Conservation (phyloP, 2,113 vertebrate species). For the Brachypteracias leptosomus region DNA sequence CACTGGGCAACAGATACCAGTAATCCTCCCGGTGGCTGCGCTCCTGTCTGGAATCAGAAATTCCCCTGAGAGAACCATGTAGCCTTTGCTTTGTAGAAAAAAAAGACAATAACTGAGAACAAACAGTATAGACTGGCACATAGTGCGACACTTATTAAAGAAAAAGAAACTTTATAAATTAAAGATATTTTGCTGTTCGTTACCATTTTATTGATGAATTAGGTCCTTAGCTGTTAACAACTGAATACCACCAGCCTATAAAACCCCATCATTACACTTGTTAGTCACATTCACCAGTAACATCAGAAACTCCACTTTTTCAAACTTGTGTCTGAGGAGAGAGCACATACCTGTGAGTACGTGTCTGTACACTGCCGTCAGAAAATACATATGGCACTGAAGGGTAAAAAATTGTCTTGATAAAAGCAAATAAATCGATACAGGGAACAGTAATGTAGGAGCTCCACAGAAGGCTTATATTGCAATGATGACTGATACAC, state of each 20-base stretch:
- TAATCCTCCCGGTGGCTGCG: not conserved
- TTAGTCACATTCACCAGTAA: not conserved
- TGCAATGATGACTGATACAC: not conserved
- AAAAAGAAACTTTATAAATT: not conserved
- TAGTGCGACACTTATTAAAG: not conserved
- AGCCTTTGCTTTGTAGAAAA: not conserved
- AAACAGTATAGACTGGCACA: not conserved
- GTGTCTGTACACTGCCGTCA: not conserved
- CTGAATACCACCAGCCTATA: not conserved
- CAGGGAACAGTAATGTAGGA: not conserved
- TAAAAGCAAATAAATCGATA: not conserved
- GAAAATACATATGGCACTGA: not conserved
- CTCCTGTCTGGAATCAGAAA: not conserved
- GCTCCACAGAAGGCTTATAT: not conserved
- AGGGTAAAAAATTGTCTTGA: not conserved
- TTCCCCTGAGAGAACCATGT: not conserved
- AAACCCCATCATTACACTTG: not conserved
- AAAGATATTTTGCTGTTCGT: not conserved
- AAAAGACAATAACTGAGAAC: not conserved
- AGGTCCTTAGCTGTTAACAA: not conserved
- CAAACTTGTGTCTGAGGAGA: not conserved
- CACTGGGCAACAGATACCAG: not conserved
- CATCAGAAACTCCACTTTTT: not conserved
- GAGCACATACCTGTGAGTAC: rapidly evolving
- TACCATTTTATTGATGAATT: not conserved